Base-by-base conservation (phyloP, 2,797 vertebrate species). In the Pempheris klunzingeri region DNA sequence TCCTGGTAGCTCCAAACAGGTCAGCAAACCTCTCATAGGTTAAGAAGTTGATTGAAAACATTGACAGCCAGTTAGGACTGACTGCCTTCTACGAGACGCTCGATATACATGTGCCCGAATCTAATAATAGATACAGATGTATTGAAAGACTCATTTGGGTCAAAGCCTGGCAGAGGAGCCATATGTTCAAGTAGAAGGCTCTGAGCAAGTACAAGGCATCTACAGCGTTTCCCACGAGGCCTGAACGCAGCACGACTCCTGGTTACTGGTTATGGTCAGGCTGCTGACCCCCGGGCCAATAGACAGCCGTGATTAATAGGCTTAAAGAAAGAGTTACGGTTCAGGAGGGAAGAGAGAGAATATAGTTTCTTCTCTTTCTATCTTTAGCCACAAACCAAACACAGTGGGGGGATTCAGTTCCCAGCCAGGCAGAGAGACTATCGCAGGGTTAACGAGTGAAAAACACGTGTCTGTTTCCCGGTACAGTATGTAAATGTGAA, bases 261-360 rank as follows among this genome's bases (percentile, higher is more conserved):
- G 30, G 22, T 30, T 47, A 17, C 3, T 20, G 70, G 36, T 71
- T n/a, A n/a, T n/a, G n/a, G n/a, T 6, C 30, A 6, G 69, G 49
- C 52, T 34, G 30, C 59, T 8, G 61, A 77, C 81, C 76, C 67
- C 52, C 58, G 71, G 52, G 55, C 46, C 57, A 1, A 4, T 4
- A 39, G 77, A 74, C 77, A 67, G 77, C 49, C 2, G 1, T 84
- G 85, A 90, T 87, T 75, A 81, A 89, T 83, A 24, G 57, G 3
- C 65, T 67, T 36, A 55, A 30, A 59, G 44, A 64, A 78, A 77
- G 86, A 77, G 72, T 53, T 46, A 82, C 22, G 9, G 24, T 7
- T 57, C 7, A 1, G 46, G 15, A 44, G 32, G 50, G 30, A 53
- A 13, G n/a, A 55, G 32, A 58, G 17, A 76, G 36, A 49, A 28